These are phyloP conservation scores for Drosophila mettleri DNA, from an alignment of 2,888 invertebrate species.

Conservation along the genomic window DNA sequence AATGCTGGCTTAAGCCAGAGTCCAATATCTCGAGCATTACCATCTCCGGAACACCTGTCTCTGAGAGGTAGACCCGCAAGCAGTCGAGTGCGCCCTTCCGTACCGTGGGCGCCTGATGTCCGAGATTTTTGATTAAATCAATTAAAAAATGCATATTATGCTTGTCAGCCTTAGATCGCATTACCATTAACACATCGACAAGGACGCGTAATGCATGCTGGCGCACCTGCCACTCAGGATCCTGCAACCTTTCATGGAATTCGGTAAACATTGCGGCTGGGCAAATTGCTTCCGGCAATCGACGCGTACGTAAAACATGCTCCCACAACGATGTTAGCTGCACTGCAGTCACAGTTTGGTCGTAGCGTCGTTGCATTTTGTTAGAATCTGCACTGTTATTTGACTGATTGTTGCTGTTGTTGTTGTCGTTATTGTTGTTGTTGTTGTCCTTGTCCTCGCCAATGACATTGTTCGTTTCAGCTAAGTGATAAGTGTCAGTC, in stretches of 20 bases:
- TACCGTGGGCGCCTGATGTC: slow-evolving; percentile 92
- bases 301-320: slow-evolving; percentile 90
- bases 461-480: slow-evolving; percentile 30
- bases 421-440: slow-evolving; percentile 48
- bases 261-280: slow-evolving; percentile 89
- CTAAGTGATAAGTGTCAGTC: slow-evolving; percentile 33
- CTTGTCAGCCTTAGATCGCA: slow-evolving; percentile 89
- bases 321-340: slow-evolving; percentile 93
- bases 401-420: slow-evolving; percentile 44
- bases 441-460: slow-evolving; percentile 55
- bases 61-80: slow-evolving; percentile 89
- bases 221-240: slow-evolving; percentile 93
- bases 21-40: slow-evolving; percentile 88
- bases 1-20: slow-evolving; percentile 87
- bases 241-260: slow-evolving; percentile 89
- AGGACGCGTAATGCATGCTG: slow-evolving; percentile 92
- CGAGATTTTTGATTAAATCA: slow-evolving; percentile 89
- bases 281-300: slow-evolving; percentile 89
- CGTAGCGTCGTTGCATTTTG: slow-evolving; percentile 68
- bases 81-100: slow-evolving; percentile 92
- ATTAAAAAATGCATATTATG: slow-evolving; percentile 80
- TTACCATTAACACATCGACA: slow-evolving; percentile 91
- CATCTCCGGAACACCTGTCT: slow-evolving; percentile 89
- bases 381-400: slow-evolving; percentile 21
- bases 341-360: slow-evolving; percentile 57